A percentile compares a stretch with the other conserved stretches of the same genome.
Evolutionary conservation across 2,113 vertebrate genomes (phyloP).

Genomic region (Thamnophis sirtalis): DNA sequence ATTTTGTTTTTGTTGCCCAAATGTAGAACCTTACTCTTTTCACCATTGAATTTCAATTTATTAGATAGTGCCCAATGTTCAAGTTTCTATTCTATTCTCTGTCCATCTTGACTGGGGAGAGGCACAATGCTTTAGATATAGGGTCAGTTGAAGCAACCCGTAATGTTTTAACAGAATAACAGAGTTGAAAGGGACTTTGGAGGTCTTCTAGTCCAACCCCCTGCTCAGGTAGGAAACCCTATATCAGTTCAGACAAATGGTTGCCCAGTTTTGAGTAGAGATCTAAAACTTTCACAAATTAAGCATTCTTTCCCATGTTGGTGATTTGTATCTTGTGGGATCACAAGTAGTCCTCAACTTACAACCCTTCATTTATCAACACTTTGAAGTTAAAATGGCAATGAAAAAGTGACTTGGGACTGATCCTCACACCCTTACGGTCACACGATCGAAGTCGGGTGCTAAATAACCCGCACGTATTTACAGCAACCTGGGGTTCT

Average conservation of each 20-base stretch:
- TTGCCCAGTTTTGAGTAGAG: neutral
- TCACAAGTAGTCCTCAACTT: neutral
- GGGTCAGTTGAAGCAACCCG: neutral
- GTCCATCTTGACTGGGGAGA: neutral
- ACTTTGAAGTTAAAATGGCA: neutral
- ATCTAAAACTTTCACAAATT: neutral
- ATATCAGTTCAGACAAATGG: neutral
- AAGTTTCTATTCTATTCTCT: too few species aligned
- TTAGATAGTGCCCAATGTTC: too few species aligned
- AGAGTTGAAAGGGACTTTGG: neutral
- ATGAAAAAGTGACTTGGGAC: neutral
- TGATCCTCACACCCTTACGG: neutral
- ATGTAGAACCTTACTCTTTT: too few species aligned
- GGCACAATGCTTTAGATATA: neutral
- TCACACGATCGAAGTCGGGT: neutral
- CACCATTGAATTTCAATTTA: too few species aligned
- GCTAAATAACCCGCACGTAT: neutral
- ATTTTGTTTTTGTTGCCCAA: too few species aligned
- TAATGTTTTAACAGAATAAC: neutral
- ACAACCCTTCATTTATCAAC: neutral
- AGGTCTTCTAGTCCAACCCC: neutral
- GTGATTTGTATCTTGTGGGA: neutral
- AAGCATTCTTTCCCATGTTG: neutral
- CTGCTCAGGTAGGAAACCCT: neutral
- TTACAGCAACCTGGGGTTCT: neutral